Percentiles rank a stretch among this genome's conserved stretches.
Evolutionary conservation across 2,797 vertebrate genomes (phyloP).

Genomic region (Denticeps clupeoides): DNA sequence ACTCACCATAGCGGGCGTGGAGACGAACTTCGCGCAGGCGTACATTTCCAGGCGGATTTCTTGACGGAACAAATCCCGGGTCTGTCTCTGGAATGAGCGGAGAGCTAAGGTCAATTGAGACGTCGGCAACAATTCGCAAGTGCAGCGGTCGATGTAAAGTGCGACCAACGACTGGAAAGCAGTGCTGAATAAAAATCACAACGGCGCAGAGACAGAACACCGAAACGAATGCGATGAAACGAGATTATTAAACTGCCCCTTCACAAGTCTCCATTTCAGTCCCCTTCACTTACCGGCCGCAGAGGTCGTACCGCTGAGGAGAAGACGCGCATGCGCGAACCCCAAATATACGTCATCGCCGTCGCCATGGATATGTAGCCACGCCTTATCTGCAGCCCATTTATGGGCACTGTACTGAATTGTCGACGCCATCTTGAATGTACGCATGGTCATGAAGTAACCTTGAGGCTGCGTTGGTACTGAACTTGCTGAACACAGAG

Average conservation of each 20-base stretch:
- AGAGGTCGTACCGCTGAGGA: conserved; percentile 37
- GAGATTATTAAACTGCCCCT: conserved; percentile 13
- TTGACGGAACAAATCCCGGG: conserved; percentile 11
- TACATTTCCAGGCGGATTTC: conserved; percentile 45
- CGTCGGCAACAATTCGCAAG: background rate
- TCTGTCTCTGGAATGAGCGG: conserved; percentile 17
- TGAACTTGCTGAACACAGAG: too few relatives aligned
- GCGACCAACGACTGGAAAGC: background rate
- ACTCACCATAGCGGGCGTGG: conserved; percentile 68
- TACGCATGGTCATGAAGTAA: too few relatives aligned
- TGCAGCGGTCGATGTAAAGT: background rate
- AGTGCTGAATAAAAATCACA: background rate
- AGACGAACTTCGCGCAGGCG: conserved; percentile 67
- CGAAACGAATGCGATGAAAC: conserved; percentile 6
- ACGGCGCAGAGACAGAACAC: background rate
- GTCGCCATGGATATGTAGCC: too few relatives aligned
- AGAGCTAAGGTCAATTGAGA: conserved; percentile 29
- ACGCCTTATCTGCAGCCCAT: too few relatives aligned
- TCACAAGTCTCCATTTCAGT: background rate
- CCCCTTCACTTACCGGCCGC: conserved; percentile 35
- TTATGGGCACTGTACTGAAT: too few relatives aligned
- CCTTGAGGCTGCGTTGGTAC: too few relatives aligned
- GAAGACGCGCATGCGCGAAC: conserved; percentile 25
- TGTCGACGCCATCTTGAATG: too few relatives aligned
- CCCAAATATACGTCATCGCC: too few relatives aligned